Conservation (phyloP, 2,888 invertebrate species). For the Epinotia ramella region DNA sequence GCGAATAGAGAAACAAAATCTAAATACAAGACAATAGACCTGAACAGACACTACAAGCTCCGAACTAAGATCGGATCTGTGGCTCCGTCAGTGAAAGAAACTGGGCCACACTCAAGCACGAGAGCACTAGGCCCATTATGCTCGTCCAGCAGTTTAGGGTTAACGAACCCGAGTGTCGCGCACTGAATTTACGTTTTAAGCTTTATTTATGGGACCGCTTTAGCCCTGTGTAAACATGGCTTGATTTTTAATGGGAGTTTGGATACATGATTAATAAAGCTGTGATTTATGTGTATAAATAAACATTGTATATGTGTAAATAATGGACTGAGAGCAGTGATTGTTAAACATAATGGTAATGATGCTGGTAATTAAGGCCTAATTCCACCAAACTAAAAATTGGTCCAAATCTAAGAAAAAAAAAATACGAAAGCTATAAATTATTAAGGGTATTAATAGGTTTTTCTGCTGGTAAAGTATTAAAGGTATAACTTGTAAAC, state of each 20-base stretch:
- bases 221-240: conserved; percentile 40
- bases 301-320: neutral
- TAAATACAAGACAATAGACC: neutral
- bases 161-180: conserved; percentile 62
- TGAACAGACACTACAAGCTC: conserved; percentile 12
- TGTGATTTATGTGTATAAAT: conserved; percentile 22
- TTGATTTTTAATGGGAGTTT: conserved; percentile 39
- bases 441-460: too few relatives aligned
- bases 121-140: conserved; percentile 51
- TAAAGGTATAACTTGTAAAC: neutral
- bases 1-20: neutral
- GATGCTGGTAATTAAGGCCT: too few relatives aligned
- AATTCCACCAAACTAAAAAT: too few relatives aligned
- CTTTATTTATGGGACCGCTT: conserved; percentile 43
- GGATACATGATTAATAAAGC: conserved; percentile 24
- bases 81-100: conserved; percentile 48
- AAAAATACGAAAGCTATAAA: neutral
- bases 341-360: neutral
- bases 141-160: conserved; percentile 60
- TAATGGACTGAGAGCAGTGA: neutral
- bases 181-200: conserved; percentile 46
- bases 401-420: neutral
- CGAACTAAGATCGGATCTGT: conserved; percentile 33
- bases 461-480: neutral
- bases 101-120: conserved; percentile 50